Evolutionary conservation across 2,888 invertebrate genomes (phyloP), one percentile per base, ranked within the genome.

Genomic region (Julus scanicus): DNA sequence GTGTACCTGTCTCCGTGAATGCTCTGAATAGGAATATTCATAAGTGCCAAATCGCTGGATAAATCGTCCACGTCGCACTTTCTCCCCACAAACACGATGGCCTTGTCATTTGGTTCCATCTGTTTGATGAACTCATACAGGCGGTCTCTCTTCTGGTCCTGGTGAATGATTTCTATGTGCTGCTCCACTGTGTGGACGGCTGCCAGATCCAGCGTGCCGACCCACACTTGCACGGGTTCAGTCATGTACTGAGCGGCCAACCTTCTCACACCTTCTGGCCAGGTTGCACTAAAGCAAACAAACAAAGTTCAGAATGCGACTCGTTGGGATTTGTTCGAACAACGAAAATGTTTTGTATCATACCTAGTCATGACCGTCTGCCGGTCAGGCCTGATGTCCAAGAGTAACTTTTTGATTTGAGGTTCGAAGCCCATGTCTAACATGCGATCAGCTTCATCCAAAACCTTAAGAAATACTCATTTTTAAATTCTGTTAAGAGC

Each of bases 361-460:
- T 91, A 94, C 94, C 96, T 96, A 0, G 98, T 99, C 98, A 99
- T 98, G 0, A 98, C 95, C n/a, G 97, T 97, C 92, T 99, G 98
- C 88, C 98, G 93, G 91, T 97, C 97, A 9, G 97, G 97, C 88
- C 97, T 94, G 39, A 97, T 95, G 91, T 96, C 95, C 89, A 96
- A 93, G 90, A 97, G 92, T 17, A 96, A 95, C 91, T 96, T 96
- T 71, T 96, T 94, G 90, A 99, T 94, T 89, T 94, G 93, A 9
- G 93, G 93, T 90, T 94, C 93, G 92, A 94, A 94, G 1, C 94
- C 94, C 93, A 94, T 92, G 91, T 94, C 94, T 88, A 94, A 91
- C 94, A 94, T 94, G n/a, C 94, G 91, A 90, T 99, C 94, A 95
- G 94, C 94, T 93, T 99, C 99, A 93, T 99, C 99, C 88, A 99